phyloP scores from a whole-genome alignment of 2,888 invertebrate genomes.

The Watsonalla cultraria region DNA sequence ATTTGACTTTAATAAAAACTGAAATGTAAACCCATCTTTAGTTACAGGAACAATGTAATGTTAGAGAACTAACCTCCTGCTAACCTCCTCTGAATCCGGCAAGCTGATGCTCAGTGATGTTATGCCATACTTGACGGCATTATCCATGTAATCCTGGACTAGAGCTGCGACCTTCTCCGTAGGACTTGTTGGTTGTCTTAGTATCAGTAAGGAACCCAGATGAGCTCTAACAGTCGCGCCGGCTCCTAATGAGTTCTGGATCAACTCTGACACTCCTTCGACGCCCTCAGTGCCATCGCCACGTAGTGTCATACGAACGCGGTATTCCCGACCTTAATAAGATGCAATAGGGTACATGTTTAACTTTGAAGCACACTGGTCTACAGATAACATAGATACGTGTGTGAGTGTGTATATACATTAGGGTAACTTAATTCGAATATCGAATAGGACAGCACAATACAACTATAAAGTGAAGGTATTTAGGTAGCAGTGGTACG shows the following conservation, averaged over 20 bases:
- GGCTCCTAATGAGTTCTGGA: slow-evolving; percentile 25
- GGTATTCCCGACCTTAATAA: slow-evolving; percentile 40
- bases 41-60: background rate
- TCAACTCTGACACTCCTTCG: slow-evolving; percentile 23
- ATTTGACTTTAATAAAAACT: no score
- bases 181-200: slow-evolving; percentile 49
- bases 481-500: no score
- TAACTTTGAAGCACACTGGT: background rate
- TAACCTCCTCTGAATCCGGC: slow-evolving; percentile 61
- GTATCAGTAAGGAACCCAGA: slow-evolving; percentile 53
- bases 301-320: slow-evolving; percentile 46
- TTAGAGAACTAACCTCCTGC: slow-evolving; percentile 37
- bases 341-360: background rate
- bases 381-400: background rate
- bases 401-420: no score
- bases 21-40: background rate
- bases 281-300: slow-evolving; percentile 27
- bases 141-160: slow-evolving; percentile 37
- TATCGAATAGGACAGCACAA: no score
- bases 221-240: slow-evolving; percentile 53
- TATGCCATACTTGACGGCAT: slow-evolving; percentile 41
- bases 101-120: slow-evolving; percentile 49
- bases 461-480: no score
- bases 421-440: no score
- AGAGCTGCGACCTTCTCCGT: slow-evolving; percentile 41